phyloP scores from a whole-genome alignment of 2,797 vertebrate species.

The Pristis pectinata region DNA sequence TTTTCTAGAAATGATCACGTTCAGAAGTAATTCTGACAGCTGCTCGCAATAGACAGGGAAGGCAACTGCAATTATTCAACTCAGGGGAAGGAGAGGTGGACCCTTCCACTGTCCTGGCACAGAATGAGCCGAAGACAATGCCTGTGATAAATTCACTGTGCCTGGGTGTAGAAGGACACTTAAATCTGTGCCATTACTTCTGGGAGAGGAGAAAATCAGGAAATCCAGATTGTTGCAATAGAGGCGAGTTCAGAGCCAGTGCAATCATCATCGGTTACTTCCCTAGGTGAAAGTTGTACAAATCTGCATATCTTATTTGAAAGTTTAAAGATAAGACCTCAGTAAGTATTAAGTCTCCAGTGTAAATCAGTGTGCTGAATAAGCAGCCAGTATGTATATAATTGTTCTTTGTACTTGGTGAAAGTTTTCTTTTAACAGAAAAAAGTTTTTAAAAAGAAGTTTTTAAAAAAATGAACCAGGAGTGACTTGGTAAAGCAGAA shows the following conservation, averaged over 20 bases:
- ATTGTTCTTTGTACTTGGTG: slow-evolving; percentile 34
- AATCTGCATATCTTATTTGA: background rate
- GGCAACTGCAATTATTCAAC: slow-evolving; percentile 49
- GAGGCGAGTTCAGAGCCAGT: background rate
- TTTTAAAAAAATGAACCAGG: background rate
- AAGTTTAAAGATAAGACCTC: background rate
- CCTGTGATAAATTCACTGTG: background rate
- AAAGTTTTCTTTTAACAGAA: slow-evolving; percentile 19
- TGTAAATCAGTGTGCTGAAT: background rate
- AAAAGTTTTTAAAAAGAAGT: background rate
- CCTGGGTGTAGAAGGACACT: background rate
- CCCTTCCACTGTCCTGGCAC: background rate
- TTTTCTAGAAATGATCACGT: slow-evolving; percentile 31
- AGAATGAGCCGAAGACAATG: background rate
- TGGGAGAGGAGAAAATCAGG: background rate
- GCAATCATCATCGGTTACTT: background rate
- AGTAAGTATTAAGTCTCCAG: background rate
- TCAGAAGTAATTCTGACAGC: slow-evolving; percentile 49
- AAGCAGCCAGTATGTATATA: slow-evolving; percentile 26
- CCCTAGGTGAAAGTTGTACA: background rate
- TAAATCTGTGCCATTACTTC: background rate
- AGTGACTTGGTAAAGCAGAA: background rate
- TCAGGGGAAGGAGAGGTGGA: slow-evolving; percentile 44
- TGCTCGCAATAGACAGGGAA: slow-evolving; percentile 44
- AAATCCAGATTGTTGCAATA: background rate